A percentile compares a stretch with the other conserved stretches of the same genome.
Evolutionary conservation across 2,888 invertebrate genomes (phyloP).

Genomic region (Temnothorax ravouxi): DNA sequence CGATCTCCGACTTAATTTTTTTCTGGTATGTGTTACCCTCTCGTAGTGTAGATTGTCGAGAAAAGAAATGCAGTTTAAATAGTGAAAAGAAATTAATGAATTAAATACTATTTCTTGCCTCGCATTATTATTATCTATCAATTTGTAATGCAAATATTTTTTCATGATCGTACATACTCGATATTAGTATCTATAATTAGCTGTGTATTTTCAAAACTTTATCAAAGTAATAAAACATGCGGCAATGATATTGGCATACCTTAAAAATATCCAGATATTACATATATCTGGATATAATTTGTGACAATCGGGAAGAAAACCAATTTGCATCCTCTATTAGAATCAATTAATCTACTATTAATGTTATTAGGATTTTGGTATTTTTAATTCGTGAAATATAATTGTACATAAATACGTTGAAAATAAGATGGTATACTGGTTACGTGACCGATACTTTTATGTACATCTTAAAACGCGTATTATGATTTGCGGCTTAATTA

Average conservation of each 20-base stretch:
- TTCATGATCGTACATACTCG: too few relatives aligned
- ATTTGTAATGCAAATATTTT: too few relatives aligned
- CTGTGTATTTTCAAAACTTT: neutral
- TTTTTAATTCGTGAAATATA: neutral
- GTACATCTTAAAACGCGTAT: neutral
- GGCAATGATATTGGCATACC: neutral
- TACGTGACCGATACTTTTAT: neutral
- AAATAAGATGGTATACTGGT: neutral
- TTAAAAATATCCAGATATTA: neutral
- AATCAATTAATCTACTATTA: neutral
- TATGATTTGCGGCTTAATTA: conserved; percentile 28
- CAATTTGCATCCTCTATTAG: neutral
- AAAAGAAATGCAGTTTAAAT: neutral
- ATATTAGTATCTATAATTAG: neutral
- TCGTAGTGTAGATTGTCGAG: neutral
- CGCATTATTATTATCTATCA: too few relatives aligned
- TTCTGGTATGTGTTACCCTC: neutral
- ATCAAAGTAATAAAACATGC: neutral
- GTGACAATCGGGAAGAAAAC: neutral
- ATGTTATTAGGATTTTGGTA: neutral
- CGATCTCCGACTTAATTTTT: neutral
- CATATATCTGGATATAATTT: neutral
- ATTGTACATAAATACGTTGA: neutral
- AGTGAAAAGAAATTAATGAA: neutral
- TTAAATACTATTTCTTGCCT: too few relatives aligned